phyloP scores from a whole-genome alignment of 1,140 invertebrate species.

The Listronotus oregonensis region DNA sequence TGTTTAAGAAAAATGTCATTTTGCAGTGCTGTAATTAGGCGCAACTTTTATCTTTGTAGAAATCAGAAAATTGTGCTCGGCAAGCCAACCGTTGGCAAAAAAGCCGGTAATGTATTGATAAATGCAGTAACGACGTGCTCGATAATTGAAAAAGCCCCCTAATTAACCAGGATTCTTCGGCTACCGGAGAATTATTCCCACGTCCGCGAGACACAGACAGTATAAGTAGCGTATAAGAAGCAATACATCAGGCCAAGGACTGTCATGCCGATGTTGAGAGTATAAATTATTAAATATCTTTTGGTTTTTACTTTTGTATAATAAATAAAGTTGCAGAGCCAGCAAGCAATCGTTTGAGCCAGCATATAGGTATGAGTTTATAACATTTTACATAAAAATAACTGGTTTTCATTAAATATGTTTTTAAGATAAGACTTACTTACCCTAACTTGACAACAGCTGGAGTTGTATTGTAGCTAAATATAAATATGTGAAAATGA shows the following conservation, averaged over 20 bases:
- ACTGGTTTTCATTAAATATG: too few species aligned
- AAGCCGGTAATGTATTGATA: constrained; percentile 42
- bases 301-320: too few species aligned
- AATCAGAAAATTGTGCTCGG: constrained; percentile 41
- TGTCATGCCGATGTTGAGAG: background rate
- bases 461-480: too few species aligned
- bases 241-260: background rate
- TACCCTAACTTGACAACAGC: too few species aligned
- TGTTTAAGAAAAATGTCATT: constrained; percentile 35
- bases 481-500: too few species aligned
- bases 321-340: too few species aligned
- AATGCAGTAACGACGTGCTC: constrained; percentile 43
- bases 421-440: too few species aligned
- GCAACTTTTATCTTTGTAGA: constrained; percentile 39
- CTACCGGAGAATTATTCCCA: constrained; percentile 46
- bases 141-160: constrained; percentile 48
- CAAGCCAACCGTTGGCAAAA: constrained; percentile 30
- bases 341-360: too few species aligned
- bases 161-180: constrained; percentile 48
- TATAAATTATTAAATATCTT: too few species aligned
- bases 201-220: constrained; percentile 33
- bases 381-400: too few species aligned
- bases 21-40: constrained; percentile 36
- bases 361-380: too few species aligned
- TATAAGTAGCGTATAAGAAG: constrained; percentile 12